Base-by-base conservation (phyloP, 2,797 vertebrate species). In the Craterocephalus amniculus region DNA sequence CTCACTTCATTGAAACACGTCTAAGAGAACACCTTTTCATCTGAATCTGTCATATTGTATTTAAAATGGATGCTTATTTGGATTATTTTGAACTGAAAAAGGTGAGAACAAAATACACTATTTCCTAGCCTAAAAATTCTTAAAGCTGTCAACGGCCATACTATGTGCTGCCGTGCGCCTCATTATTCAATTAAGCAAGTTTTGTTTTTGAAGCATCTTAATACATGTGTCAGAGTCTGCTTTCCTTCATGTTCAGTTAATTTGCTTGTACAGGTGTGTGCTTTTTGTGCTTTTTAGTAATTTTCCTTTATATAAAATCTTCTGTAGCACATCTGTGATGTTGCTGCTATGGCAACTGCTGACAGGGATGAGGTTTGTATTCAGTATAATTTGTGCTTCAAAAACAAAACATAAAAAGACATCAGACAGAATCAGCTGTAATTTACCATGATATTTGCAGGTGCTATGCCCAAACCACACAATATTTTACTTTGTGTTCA, bases 321-420 rank as follows among this genome's bases (percentile, higher is more conserved):
- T 56, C 32, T 60, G 32, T 57, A 22, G 48, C 52, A 11, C 62
- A 54, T 70, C 29, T 73, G 63, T 32, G 56, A 72, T 69, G 63
- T 60, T 67, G 84, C 70, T 85, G 78, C 76, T 77, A 88, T 87
- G 67, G 79, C 78, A 87, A 89, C 82, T 10, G 40, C 13, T 34
- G 38, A 59, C 8, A 51, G 20, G 24, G 14, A 70, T 55, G 34
- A 68, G 52, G 38, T 54, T 60, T 32, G 48, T 59, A 63, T 71
- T 40, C 31, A 1, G 55, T 61, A 22, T 72, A 76, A 76, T 81
- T 72, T 51, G 48, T 74, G 58, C 70, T 75, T 76, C 55, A n/a
- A 63, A 70, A 55, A 36, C 40, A 71, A 69, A 84, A 67, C 52
- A 58, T 51, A 72, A 60, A 67, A 71, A 74, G 57, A 51, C 29